Evolutionary conservation across 2,888 invertebrate species (phyloP).

Genomic region (Polyploca ridens): DNA sequence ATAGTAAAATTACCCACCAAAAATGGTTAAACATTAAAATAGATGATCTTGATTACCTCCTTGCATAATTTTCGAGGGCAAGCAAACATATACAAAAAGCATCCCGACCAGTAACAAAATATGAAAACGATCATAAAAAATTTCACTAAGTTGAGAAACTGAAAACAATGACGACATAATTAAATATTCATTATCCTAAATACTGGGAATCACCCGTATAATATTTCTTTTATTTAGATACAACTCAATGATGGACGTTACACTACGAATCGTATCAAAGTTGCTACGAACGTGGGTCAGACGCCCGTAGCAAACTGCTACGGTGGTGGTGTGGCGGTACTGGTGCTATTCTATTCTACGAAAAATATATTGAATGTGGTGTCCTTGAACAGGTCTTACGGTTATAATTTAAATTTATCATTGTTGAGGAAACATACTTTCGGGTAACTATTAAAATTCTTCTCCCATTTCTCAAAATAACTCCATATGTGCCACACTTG

Average conservation of each 20-base stretch:
- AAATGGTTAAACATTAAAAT: neutral
- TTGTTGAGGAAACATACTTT: conserved; percentile 49
- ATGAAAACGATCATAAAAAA: conserved; percentile 56
- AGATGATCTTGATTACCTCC: conserved; percentile 49
- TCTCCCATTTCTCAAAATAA: conserved; percentile 65
- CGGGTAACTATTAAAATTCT: conserved; percentile 56
- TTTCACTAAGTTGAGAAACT: conserved; percentile 64
- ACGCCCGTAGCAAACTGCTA: neutral
- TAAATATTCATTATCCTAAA: neutral
- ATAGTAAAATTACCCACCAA: neutral
- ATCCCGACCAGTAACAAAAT: conserved; percentile 74
- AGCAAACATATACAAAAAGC: conserved; percentile 64
- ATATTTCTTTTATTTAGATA: too few species aligned
- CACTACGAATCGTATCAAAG: neutral
- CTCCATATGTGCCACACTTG: conserved; percentile 79
- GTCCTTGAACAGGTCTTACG: neutral
- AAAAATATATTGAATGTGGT: neutral
- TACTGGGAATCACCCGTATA: too few species aligned
- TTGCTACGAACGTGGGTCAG: neutral
- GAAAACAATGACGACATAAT: conserved; percentile 26
- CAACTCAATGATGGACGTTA: neutral
- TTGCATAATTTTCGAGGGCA: conserved; percentile 69
- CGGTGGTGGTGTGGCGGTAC: too few species aligned
- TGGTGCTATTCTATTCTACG: too few species aligned
- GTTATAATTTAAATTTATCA: neutral